Conservation (phyloP, 2,113 vertebrate genomes). For the Hyla sarda region DNA sequence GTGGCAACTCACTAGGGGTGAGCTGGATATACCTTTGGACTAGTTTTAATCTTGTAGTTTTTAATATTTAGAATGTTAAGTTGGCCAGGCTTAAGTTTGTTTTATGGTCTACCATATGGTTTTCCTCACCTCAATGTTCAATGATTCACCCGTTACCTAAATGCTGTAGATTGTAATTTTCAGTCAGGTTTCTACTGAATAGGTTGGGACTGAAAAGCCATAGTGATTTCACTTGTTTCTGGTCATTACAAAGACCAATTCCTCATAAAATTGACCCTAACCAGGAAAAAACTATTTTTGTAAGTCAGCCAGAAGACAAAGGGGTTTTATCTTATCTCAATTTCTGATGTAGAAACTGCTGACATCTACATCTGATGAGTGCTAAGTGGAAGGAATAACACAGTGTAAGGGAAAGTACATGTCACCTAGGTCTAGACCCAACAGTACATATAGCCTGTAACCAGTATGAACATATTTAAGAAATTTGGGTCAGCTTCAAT, state of each 20-base stretch:
- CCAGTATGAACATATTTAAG: not conserved
- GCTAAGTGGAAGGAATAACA: not conserved
- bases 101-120: not conserved
- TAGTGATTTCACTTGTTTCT: not conserved
- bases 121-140: not conserved
- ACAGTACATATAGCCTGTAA: not conserved
- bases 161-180: not conserved
- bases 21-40: too few relatives aligned
- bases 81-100: too few relatives aligned
- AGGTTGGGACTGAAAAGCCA: not conserved
- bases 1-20: too few relatives aligned
- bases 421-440: not conserved
- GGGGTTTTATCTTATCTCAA: not conserved
- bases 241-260: not conserved
- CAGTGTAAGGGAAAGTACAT: not conserved
- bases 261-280: not conserved
- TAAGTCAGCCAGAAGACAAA: not conserved
- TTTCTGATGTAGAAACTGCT: not conserved
- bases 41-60: too few relatives aligned
- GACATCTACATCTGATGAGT: not conserved
- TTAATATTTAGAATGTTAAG: too few relatives aligned
- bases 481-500: not conserved
- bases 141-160: not conserved
- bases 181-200: not conserved
- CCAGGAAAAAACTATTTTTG: not conserved